Percentiles rank a stretch among this genome's conserved stretches.
These are phyloP conservation scores for Andinoacara biseriatus DNA, from an alignment of 2,113 vertebrate genomes.

Conservation along the genomic window DNA sequence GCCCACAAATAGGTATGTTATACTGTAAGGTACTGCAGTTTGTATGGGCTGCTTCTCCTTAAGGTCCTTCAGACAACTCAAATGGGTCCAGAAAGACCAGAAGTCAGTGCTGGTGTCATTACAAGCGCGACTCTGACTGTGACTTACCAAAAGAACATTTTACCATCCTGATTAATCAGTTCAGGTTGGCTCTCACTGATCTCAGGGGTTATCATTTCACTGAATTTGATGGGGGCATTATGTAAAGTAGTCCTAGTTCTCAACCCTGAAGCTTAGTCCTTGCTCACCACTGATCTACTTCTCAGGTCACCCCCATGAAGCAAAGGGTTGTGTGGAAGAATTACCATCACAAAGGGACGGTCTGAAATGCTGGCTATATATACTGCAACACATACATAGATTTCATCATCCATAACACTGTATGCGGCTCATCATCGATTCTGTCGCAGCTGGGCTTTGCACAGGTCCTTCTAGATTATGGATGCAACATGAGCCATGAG, in stretches of 20 bases:
- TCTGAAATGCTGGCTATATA: not conserved
- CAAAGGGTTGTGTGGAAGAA: not conserved
- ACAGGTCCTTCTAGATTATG: not conserved
- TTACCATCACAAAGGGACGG: not conserved
- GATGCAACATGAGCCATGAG: not conserved
- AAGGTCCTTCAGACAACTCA: not conserved
- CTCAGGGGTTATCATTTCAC: not conserved
- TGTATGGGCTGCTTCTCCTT: not conserved
- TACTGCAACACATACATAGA: not conserved
- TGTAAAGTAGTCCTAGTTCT: not conserved
- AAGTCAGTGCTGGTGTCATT: not conserved
- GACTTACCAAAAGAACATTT: not conserved
- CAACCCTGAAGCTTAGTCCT: not conserved
- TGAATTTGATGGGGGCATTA: not conserved
- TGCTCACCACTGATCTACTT: not conserved
- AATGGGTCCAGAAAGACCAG: not conserved
- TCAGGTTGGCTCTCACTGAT: not conserved
- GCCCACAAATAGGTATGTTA: not conserved
- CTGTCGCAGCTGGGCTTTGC: not conserved
- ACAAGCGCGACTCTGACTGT: not conserved
- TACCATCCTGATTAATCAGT: not conserved
- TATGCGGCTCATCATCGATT: conserved; percentile 37
- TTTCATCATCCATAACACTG: not conserved
- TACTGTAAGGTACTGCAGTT: not conserved
- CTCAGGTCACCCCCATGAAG: not conserved